A percentile compares a stretch with the other conserved stretches of the same genome.
Conservation (phyloP, 2,113 vertebrate genomes). For the Rhinopomastus cyanomelas region DNA sequence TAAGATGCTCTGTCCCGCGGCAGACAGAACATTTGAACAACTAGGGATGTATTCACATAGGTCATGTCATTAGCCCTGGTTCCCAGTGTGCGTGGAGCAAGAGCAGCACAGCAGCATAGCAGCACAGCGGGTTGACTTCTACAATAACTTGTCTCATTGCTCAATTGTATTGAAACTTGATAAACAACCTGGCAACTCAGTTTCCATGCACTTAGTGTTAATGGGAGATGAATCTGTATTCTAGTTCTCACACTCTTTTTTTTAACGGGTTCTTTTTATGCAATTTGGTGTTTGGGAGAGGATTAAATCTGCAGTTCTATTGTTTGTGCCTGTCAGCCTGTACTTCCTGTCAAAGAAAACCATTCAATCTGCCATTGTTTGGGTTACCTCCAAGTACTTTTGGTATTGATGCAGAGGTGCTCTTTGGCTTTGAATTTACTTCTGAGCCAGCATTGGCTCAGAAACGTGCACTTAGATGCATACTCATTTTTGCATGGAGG, state of each 20-base stretch:
- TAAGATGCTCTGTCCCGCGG: background rate
- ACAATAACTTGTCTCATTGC: background rate
- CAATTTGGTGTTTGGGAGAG: background rate
- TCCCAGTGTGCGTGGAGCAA: accelerated
- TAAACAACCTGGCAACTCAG: accelerated
- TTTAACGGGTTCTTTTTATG: background rate
- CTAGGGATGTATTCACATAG: background rate
- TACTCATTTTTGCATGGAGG: background rate
- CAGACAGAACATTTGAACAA: background rate
- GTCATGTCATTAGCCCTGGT: background rate
- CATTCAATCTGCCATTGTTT: background rate
- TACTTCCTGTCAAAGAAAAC: background rate
- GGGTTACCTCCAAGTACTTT: background rate
- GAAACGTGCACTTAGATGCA: background rate
- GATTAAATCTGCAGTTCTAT: background rate
- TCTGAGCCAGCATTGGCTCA: background rate
- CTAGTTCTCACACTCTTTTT: background rate
- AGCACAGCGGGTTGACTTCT: background rate
- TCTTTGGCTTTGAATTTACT: background rate
- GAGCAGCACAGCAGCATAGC: background rate
- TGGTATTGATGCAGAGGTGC: background rate
- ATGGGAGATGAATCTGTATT: background rate
- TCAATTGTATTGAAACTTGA: background rate
- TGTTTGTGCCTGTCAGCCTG: background rate
- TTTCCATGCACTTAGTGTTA: background rate